A percentile compares a stretch with the other conserved stretches of the same genome.
Conservation (phyloP, 2,797 vertebrate species). For the Gallirallus australis region DNA sequence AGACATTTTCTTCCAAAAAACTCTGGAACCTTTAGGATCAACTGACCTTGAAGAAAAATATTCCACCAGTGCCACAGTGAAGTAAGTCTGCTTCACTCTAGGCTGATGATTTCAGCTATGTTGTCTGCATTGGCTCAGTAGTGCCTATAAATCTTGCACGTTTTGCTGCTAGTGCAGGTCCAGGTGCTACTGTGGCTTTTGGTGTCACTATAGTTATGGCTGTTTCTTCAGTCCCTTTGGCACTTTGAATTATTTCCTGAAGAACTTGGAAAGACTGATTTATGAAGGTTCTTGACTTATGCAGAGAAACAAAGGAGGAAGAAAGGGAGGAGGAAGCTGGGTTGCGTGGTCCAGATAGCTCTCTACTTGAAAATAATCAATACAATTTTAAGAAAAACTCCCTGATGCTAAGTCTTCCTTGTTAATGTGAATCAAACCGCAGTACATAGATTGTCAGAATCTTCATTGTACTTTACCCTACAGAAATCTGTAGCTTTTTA, state of each 20-base stretch:
- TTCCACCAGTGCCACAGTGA: background rate
- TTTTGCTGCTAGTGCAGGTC: background rate
- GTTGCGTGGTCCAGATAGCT: background rate
- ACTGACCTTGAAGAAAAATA: conserved; percentile 20
- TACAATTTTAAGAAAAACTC: background rate
- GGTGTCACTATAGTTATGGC: background rate
- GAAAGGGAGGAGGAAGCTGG: background rate
- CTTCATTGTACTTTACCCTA: background rate
- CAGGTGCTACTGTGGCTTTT: background rate
- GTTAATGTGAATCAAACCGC: background rate
- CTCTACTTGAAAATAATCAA: background rate
- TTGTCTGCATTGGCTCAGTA: background rate
- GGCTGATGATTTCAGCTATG: background rate
- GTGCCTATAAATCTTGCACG: background rate
- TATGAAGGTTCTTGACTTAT: background rate
- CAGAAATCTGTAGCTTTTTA: background rate
- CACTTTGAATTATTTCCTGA: background rate
- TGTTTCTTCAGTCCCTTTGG: background rate
- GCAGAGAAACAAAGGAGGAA: background rate
- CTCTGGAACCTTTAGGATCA: background rate
- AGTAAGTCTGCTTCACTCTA: background rate
- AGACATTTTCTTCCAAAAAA: background rate
- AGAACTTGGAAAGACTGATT: background rate
- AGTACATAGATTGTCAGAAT: background rate
- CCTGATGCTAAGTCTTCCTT: background rate